A percentile compares a stretch with the other conserved stretches of the same genome.
Conservation (phyloP, 2,888 invertebrate species). For the Holacanthella duospinosa region DNA sequence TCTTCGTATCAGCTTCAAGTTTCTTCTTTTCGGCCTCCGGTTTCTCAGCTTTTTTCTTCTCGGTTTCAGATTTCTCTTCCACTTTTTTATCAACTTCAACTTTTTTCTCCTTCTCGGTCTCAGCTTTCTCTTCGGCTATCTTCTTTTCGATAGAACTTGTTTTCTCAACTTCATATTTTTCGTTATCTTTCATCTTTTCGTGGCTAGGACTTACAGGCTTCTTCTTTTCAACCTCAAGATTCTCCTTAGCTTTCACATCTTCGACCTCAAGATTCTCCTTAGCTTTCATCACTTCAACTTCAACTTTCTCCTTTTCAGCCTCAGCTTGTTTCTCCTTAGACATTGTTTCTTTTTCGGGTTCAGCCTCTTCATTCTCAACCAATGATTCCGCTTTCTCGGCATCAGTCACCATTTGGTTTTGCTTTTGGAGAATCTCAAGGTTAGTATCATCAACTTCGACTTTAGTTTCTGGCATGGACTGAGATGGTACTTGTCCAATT, state of each 20-base stretch:
- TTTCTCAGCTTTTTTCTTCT: not conserved
- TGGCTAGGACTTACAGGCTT: too few species aligned
- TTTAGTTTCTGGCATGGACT: not conserved
- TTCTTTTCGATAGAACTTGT: too few species aligned
- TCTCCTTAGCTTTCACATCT: too few species aligned
- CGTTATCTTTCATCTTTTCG: too few species aligned
- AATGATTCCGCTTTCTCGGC: not conserved
- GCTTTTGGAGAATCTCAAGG: too few species aligned
- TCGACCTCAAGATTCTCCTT: too few species aligned
- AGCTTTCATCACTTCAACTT: too few species aligned
- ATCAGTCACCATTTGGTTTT: not conserved
- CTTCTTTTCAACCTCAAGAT: too few species aligned
- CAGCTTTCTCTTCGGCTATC: too few species aligned
- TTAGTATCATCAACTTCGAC: not conserved
- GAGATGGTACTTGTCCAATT: too few species aligned
- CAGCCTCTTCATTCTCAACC: not conserved
- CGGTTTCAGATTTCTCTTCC: not conserved
- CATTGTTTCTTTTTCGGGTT: not conserved
- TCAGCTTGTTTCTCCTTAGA: not conserved
- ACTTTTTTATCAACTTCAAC: not conserved
- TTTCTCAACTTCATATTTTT: too few species aligned
- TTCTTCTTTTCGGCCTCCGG: too few species aligned
- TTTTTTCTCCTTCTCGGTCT: constrained; percentile 6
- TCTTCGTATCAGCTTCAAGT: not conserved
- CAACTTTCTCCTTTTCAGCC: constrained; percentile 3